Evolutionary conservation across 2,888 invertebrate genomes (phyloP), one percentile per base, ranked within the genome.

Genomic region (Brassicogethes aeneus): DNA sequence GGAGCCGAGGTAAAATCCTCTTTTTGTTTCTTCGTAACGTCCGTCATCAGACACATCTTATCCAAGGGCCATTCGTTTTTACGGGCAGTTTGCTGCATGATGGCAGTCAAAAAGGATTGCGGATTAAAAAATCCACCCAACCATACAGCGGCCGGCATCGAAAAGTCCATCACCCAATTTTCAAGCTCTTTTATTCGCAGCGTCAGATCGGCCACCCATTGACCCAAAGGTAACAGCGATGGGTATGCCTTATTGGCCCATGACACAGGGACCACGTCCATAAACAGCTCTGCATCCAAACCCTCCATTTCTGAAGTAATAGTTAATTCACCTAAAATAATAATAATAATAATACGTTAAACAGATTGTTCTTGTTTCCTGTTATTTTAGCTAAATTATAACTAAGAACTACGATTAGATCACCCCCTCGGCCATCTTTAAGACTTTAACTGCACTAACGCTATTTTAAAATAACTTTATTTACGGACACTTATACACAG

Each of bases 21-120:
- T 50, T 82, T 79, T 17, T 69, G 73, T 63, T 87, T 94, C 68
- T 93, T 94, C 3, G 93, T 93, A 17, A 95, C 94, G 62, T 95
- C 95, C 59, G 92, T 93, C 66, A 89, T 85, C 34, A 95, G 75
- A 61, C 90, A 91, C 93, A 95, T 94, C 65, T 91, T 88, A 70
- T 95, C 94, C 44, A 95, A 72, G 0, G 95, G 94, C 87, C 93
- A 91, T 66, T 94, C 94, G 65, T 94, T 93, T 70, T 87, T 93
- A 35, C 94, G 76, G 1, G 95, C 94, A 39, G 93, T 93, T 69
- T 91, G 92, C 70, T 96, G 95, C 93, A 95, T 94, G 60, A 95
- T 93, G 23, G 95, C 95, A 0, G 95, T 95, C 17, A 96, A 71
- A 69, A 96, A 92, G 7, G 93, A 93, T 68, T 95, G 95, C 0